phyloP scores from a whole-genome alignment of 53 echinoderm and acorn worm genomes.

The Luidia sarsii region DNA sequence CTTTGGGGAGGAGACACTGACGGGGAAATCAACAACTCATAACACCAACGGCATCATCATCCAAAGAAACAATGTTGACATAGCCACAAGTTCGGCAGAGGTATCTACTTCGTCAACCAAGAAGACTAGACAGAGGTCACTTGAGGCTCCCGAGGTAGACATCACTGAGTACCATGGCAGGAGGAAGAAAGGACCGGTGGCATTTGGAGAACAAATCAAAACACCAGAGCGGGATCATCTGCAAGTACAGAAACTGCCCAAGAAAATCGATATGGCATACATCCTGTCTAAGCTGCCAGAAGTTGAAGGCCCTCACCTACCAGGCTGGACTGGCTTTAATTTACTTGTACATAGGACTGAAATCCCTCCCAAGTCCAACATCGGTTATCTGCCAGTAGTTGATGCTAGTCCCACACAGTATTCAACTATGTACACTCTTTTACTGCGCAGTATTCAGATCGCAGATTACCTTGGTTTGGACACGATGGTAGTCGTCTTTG shows the following conservation, averaged over 20 bases:
- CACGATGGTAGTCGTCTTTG: slow-evolving; percentile 41
- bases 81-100: neutral
- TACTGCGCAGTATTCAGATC: slow-evolving; percentile 46
- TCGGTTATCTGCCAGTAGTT: slow-evolving; percentile 53
- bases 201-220: too few species aligned
- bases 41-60: slow-evolving; percentile 78
- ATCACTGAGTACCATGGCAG: too few species aligned
- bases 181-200: too few species aligned
- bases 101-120: neutral
- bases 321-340: slow-evolving; percentile 54
- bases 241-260: too few species aligned
- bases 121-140: slow-evolving; percentile 35
- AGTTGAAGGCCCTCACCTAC: neutral
- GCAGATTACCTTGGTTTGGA: slow-evolving; percentile 35
- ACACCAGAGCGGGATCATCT: too few species aligned
- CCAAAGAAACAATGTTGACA: slow-evolving; percentile 17
- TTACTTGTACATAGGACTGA: neutral
- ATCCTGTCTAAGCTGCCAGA: neutral
- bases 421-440: slow-evolving; percentile 49
- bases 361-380: slow-evolving; percentile 8
- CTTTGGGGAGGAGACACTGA: slow-evolving; percentile 61
- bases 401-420: slow-evolving; percentile 60
- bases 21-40: slow-evolving; percentile 74
- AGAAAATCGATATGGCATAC: neutral
- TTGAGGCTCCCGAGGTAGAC: slow-evolving; percentile 7